These are phyloP conservation scores for Polypedilum vanderplanki DNA, from an alignment of 1,140 invertebrate species.

Conservation along the genomic window DNA sequence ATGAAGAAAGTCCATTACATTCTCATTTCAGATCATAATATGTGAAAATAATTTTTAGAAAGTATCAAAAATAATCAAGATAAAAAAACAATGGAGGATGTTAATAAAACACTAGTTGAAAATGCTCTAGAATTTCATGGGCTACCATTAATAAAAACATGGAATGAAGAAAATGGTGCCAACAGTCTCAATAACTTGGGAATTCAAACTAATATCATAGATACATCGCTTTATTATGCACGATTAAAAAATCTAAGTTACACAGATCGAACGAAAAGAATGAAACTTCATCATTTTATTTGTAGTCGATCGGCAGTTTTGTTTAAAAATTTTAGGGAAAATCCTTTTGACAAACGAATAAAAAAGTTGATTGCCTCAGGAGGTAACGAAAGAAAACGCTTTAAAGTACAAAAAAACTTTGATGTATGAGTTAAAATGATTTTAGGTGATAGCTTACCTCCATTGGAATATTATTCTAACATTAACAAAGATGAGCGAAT, in stretches of 20 bases:
- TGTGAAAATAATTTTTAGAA: not conserved
- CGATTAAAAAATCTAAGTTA: slow-evolving; percentile 68
- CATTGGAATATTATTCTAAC: slow-evolving; percentile 34
- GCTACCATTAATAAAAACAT: slow-evolving; percentile 74
- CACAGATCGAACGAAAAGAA: slow-evolving; percentile 71
- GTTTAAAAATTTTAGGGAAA: slow-evolving; percentile 53
- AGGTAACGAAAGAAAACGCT: not conserved
- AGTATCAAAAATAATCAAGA: not conserved
- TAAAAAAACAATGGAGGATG: slow-evolving; percentile 43
- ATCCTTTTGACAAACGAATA: slow-evolving; percentile 41
- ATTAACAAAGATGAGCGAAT: slow-evolving; percentile 60
- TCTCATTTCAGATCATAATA: not conserved
- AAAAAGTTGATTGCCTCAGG: slow-evolving; percentile 46
- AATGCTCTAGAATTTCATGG: slow-evolving; percentile 75
- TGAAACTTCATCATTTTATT: slow-evolving; percentile 76
- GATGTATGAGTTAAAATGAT: not conserved
- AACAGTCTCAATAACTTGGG: slow-evolving; percentile 60
- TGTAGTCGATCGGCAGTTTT: slow-evolving; percentile 64
- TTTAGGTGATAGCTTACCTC: slow-evolving; percentile 5
- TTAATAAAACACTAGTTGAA: slow-evolving; percentile 61
- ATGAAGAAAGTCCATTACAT: not conserved
- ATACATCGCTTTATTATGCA: slow-evolving; percentile 67
- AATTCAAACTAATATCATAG: slow-evolving; percentile 53
- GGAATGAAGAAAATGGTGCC: slow-evolving; percentile 71
- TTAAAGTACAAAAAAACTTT: not conserved